Evolutionary conservation across 2,888 invertebrate genomes (phyloP), one percentile per base, ranked within the genome.

Genomic region (Orgyia antiqua): DNA sequence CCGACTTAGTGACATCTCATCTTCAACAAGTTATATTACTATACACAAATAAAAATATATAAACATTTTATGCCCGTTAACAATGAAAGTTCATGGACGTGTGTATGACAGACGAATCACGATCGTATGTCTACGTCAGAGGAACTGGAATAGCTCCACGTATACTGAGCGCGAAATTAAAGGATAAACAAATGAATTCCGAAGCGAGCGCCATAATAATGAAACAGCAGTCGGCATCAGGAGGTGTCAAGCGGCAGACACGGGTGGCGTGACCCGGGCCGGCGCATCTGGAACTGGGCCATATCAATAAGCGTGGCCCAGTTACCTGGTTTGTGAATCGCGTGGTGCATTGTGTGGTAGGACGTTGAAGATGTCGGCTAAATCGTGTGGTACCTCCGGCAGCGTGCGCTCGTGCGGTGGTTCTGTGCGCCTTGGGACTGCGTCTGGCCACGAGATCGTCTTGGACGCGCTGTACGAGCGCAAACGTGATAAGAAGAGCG

Each of bases 401-500:
- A 88, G 88, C 70, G 71, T 89, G 63, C 77, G 86, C 41, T 83
- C 84, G 43, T 66, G 70, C 54, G 78, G 66, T 38, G 86, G 84
- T 49, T 79, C 80, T 33, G 76, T 77, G 63, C 74, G 84, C 45
- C 69, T 79, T 43, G 77, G 72, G 56, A 51, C 71, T 30, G 53
- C 68, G 31, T 45, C 63, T 38, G 68, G 65, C 7, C 90, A 90
- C 67, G 90, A 89, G 66, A 87, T 92, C 24, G 92, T 91, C 71
- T 88, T 93, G 51, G 93, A 93, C 70, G 89, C 91, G 55, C 84
- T 93, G 33, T 93, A 93, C 82, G 94, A 94, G 70, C 92, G 94
- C 44, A 94, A 94, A 75, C 92, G 93, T 62, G 92, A 93, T 74
- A 94, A 94, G 78, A 96, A 97, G 87, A 90, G 93, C 77, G 92